phyloP scores from a whole-genome alignment of 2,113 vertebrate genomes.

The Zosterops lateralis region DNA sequence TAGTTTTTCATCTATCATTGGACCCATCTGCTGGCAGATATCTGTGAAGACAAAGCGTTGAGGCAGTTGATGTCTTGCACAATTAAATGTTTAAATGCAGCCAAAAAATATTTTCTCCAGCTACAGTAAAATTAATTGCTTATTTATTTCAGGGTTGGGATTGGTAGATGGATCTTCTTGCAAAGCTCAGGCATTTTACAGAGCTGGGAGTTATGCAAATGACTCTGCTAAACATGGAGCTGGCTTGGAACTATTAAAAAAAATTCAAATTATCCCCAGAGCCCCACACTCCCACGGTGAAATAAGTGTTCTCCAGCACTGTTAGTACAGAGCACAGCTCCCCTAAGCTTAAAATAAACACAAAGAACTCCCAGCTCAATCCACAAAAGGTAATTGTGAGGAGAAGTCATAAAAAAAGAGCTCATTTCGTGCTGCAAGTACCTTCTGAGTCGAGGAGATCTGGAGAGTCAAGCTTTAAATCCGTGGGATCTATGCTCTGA shows the following conservation, averaged over 20 bases:
- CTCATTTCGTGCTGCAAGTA: slow-evolving; percentile 55
- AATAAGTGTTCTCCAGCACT: neutral
- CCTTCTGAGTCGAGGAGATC: slow-evolving; percentile 92
- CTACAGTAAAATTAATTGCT: neutral
- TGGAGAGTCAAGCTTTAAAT: slow-evolving; percentile 81
- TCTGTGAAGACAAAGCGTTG: slow-evolving; percentile 74
- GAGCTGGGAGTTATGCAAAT: neutral
- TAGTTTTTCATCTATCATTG: slow-evolving; percentile 95
- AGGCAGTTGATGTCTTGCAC: neutral
- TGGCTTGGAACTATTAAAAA: slow-evolving; percentile 32
- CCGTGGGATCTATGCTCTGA: slow-evolving; percentile 91
- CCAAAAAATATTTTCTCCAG: neutral
- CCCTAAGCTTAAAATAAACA: neutral
- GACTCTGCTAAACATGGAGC: neutral
- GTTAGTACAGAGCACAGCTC: neutral
- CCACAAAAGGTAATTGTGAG: neutral
- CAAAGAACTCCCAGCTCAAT: neutral
- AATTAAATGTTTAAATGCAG: neutral
- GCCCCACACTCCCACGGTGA: neutral
- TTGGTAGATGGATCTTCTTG: neutral
- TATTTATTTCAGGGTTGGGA: neutral
- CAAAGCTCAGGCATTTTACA: neutral
- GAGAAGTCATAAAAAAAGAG: neutral
- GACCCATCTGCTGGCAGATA: slow-evolving; percentile 96
- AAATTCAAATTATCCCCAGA: neutral